Conservation (phyloP, 2,888 invertebrate species). For the Lasioglossum morio region DNA sequence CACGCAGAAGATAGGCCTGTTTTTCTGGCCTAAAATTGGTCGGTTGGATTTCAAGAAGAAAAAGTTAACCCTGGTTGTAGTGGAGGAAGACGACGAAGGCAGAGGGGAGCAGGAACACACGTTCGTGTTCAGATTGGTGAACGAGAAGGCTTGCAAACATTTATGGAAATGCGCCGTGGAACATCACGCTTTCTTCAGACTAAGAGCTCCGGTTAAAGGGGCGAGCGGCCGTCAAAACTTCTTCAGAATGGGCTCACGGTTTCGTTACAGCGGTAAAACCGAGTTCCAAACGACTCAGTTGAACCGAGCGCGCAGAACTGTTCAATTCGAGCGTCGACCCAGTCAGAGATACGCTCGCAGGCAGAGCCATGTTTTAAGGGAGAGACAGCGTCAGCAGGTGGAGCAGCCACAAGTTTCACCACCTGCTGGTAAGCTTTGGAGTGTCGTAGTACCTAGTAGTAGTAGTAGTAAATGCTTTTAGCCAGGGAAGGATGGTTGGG, state of each 20-base stretch:
- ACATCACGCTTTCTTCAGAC: constrained; percentile 99
- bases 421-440: constrained; percentile 77
- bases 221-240: constrained; percentile 97
- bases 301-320: constrained; percentile 95
- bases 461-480: no score
- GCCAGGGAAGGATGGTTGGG: no score
- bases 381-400: constrained; percentile 89
- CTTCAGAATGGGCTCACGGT: constrained; percentile 99
- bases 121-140: constrained; percentile 97
- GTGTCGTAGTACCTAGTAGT: neutral
- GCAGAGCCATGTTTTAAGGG: constrained; percentile 94
- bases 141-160: constrained; percentile 99
- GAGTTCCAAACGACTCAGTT: constrained; percentile 98
- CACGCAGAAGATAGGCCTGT: constrained; percentile 97
- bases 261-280: constrained; percentile 97
- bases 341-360: constrained; percentile 98
- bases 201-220: constrained; percentile 95
- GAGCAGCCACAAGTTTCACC: constrained; percentile 75
- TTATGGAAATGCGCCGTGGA: constrained; percentile 99
- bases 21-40: constrained; percentile 99
- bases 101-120: constrained; percentile 97
- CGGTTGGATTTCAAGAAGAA: constrained; percentile 99
- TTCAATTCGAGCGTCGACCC: constrained; percentile 98
- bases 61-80: constrained; percentile 97
- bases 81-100: constrained; percentile 99